phyloP scores from a whole-genome alignment of 2,113 vertebrate genomes.

The Anhinga rufa region DNA sequence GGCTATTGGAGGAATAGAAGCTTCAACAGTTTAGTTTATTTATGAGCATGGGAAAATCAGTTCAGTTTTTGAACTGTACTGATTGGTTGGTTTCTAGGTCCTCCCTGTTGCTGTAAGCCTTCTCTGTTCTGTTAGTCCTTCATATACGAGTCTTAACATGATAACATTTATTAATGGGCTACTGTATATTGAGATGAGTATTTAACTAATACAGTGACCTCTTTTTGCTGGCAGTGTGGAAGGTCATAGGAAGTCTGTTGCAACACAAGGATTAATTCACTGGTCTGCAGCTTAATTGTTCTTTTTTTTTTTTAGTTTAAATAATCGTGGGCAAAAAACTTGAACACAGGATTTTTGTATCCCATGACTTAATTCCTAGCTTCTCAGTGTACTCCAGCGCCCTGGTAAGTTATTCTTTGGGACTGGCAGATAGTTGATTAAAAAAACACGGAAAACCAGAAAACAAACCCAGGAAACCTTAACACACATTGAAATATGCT shows the following conservation, averaged over 20 bases:
- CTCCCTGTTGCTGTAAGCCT: not conserved
- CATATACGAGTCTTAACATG: not conserved
- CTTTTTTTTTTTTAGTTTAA: not conserved
- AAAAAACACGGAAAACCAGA: not conserved
- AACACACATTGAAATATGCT: not conserved
- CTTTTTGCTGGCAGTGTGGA: conserved; percentile 5
- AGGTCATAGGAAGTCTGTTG: not conserved
- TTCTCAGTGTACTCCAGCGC: not conserved
- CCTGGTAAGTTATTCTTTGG: not conserved
- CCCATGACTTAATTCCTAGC: not conserved
- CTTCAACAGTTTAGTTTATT: not conserved
- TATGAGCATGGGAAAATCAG: not conserved
- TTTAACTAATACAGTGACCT: conserved; percentile 10
- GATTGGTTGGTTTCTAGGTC: not conserved
- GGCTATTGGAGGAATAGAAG: not conserved
- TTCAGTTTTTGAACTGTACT: not conserved
- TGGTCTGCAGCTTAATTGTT: not conserved
- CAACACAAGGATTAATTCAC: conserved; percentile 17
- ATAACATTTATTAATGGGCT: conserved; percentile 22
- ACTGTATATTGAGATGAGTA: not conserved
- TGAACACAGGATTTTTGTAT: not conserved
- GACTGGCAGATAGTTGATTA: not conserved
- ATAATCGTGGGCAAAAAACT: not conserved
- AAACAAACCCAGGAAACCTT: not conserved
- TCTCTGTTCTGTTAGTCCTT: not conserved